phyloP scores from a whole-genome alignment of 1,140 invertebrate species.

The Zophobas morio region DNA sequence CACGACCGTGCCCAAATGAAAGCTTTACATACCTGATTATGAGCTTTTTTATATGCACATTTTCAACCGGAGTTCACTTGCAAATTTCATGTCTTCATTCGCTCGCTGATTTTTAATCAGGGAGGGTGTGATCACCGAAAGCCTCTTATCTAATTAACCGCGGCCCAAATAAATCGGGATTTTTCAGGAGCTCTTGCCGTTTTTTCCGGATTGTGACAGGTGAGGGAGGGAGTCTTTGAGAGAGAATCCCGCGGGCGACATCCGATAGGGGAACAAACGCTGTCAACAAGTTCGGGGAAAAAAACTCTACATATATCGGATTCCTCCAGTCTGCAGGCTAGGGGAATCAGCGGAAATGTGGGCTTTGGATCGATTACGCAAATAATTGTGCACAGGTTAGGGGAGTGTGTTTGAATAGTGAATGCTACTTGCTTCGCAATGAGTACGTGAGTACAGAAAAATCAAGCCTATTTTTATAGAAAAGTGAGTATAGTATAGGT shows the following conservation, averaged over 20 bases:
- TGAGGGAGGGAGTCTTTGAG: not conserved
- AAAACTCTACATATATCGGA: conserved; percentile 5
- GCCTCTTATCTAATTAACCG: conserved; percentile 40
- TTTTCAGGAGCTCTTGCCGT: not conserved
- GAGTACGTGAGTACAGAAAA: no score
- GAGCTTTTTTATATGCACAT: conserved; percentile 43
- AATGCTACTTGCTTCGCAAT: no score
- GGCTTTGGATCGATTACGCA: conserved; percentile 26
- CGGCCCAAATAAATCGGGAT: not conserved
- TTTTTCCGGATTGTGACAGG: not conserved
- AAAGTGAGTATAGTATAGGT: no score
- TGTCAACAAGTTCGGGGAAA: conserved; percentile 2
- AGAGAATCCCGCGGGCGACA: not conserved
- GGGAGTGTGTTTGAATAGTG: not conserved
- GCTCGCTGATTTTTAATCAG: conserved; percentile 4
- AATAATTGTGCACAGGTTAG: conserved; percentile 15
- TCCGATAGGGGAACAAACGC: not conserved
- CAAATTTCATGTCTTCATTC: conserved; percentile 29
- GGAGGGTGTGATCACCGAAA: conserved; percentile 19
- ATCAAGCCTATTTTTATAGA: no score
- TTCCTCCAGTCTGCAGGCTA: not conserved
- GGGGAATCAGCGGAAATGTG: conserved; percentile 23
- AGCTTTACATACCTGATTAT: conserved; percentile 42
- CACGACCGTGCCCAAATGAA: conserved; percentile 20
- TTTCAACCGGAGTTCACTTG: conserved; percentile 22